Percentiles rank a stretch among this genome's conserved stretches.
Conservation (phyloP, 2,888 invertebrate species). For the Eupithecia pulchellata region DNA sequence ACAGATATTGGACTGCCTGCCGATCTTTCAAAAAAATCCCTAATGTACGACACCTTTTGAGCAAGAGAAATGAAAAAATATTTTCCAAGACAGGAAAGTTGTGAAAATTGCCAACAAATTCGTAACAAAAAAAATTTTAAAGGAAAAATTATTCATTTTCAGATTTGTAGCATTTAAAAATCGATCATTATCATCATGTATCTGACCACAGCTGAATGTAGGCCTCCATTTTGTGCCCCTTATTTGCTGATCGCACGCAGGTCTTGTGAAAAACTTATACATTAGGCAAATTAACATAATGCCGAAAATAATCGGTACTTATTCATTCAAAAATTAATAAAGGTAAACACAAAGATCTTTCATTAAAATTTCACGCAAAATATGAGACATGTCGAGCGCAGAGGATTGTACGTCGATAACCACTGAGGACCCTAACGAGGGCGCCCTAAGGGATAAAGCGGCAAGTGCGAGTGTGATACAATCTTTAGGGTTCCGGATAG, state of each 20-base stretch:
- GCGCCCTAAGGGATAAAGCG: constrained; percentile 11
- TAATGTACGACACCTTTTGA: too few relatives aligned
- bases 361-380: constrained; percentile 15
- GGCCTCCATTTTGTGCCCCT: too few relatives aligned
- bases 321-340: background rate
- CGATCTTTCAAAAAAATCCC: too few relatives aligned
- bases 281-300: background rate
- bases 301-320: background rate
- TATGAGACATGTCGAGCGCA: background rate
- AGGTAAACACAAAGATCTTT: background rate
- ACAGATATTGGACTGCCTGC: too few relatives aligned
- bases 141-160: too few relatives aligned
- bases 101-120: too few relatives aligned
- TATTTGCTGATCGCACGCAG: background rate
- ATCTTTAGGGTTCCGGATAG: constrained; percentile 28
- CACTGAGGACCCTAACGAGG: constrained; percentile 31
- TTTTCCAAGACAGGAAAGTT: too few relatives aligned
- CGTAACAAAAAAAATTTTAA: too few relatives aligned
- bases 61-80: too few relatives aligned
- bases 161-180: too few relatives aligned
- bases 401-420: constrained; percentile 6
- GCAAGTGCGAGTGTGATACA: constrained; percentile 16
- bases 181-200: too few relatives aligned
- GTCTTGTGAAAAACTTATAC: background rate
- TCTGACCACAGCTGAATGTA: too few relatives aligned